Conservation (phyloP, 2,888 invertebrate genomes). For the Acleris cristana region DNA sequence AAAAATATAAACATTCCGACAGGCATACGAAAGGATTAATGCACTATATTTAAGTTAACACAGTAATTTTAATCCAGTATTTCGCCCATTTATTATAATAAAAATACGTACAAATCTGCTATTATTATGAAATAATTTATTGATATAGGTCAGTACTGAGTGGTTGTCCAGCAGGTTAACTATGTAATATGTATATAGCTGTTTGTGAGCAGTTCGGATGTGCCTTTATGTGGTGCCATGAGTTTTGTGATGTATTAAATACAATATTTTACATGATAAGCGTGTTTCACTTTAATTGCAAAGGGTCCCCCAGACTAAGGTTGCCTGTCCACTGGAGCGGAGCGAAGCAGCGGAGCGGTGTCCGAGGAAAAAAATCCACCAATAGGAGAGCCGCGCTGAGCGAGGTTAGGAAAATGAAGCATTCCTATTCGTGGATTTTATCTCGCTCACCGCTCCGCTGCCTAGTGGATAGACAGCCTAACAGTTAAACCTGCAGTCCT, state of each 20-base stretch:
- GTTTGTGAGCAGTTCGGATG: constrained; percentile 55
- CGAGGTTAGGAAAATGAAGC: no score
- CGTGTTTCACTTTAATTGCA: constrained; percentile 30
- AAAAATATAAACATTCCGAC: no score
- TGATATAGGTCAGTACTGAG: constrained; percentile 9
- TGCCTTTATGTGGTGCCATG: constrained; percentile 79
- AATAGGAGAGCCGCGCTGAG: no score
- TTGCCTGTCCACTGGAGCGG: neutral
- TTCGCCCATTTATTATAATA: neutral
- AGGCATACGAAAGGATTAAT: no score
- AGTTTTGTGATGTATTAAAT: constrained; percentile 65
- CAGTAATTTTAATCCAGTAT: neutral
- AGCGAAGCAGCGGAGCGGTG: no score
- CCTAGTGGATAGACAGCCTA: no score
- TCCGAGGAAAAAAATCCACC: no score
- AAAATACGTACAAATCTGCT: constrained; percentile 1
- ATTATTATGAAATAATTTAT: constrained; percentile 8
- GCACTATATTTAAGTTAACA: no score
- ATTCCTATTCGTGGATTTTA: no score
- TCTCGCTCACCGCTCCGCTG: no score
- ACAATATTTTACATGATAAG: constrained; percentile 50
- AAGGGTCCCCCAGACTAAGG: no score
- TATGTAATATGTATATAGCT: constrained; percentile 49
- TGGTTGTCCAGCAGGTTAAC: neutral
- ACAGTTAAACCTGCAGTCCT: no score